Evolutionary conservation across 2,797 vertebrate species (phyloP).

Genomic region (Limnodromus scolopaceus): DNA sequence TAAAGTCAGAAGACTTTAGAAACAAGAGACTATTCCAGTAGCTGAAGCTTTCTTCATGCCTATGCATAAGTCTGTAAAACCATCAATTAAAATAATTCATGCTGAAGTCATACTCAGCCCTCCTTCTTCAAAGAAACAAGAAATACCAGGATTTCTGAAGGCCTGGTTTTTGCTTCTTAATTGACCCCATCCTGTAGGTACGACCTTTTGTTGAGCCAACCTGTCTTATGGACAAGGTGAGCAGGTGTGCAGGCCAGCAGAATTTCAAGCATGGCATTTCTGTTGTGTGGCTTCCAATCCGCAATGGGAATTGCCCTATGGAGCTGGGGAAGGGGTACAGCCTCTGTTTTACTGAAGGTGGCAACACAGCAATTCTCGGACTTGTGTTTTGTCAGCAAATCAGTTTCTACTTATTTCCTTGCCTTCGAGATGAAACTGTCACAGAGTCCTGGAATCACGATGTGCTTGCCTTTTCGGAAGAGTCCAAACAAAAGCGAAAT

Average conservation of each 20-base stretch:
- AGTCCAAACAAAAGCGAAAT: not conserved
- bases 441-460: not conserved
- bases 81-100: slow-evolving; percentile 54
- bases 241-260: not conserved
- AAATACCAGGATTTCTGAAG: slow-evolving; percentile 15
- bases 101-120: slow-evolving; percentile 10
- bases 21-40: slow-evolving; percentile 35
- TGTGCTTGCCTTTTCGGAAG: not conserved
- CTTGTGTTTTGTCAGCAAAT: not conserved
- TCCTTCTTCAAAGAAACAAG: slow-evolving; percentile 22
- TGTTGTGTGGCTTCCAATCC: not conserved
- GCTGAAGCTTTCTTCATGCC: slow-evolving; percentile 27
- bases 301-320: not conserved
- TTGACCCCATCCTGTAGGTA: not conserved
- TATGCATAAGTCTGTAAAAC: slow-evolving; percentile 47
- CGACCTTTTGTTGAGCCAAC: not conserved
- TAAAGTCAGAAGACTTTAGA: slow-evolving; percentile 47
- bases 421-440: not conserved
- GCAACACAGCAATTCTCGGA: not conserved
- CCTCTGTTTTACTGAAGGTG: not conserved
- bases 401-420: not conserved
- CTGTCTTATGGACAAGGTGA: not conserved
- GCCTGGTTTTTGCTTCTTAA: not conserved
- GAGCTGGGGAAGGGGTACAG: not conserved
- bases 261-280: not conserved